Conservation (phyloP, 2,113 vertebrate genomes). For the Anoura caudifer region DNA sequence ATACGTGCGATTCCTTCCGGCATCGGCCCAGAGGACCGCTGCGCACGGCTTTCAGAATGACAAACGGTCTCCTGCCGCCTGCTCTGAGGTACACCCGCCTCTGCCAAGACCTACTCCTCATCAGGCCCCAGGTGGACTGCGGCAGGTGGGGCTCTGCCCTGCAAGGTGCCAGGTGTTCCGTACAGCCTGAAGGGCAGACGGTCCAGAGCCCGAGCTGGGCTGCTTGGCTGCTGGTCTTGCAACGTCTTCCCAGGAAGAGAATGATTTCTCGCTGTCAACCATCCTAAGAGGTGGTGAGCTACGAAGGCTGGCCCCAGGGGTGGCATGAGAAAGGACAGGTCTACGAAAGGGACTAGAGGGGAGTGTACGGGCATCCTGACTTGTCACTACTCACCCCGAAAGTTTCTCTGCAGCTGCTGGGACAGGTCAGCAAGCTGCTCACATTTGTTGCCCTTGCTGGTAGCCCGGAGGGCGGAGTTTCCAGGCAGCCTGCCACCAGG, state of each 20-base stretch:
- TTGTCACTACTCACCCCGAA: neutral
- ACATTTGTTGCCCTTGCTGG: neutral
- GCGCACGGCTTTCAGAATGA: neutral
- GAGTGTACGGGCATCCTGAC: rapidly evolving
- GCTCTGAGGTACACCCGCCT: too few relatives aligned
- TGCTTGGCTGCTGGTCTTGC: neutral
- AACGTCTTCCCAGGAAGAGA: slow-evolving; percentile 3
- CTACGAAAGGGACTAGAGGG: neutral
- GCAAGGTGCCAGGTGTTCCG: too few relatives aligned
- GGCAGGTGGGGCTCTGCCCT: too few relatives aligned
- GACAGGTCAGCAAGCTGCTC: neutral
- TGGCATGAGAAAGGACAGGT: neutral
- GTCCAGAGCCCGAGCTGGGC: neutral
- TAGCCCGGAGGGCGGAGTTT: neutral
- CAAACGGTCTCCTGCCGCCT: neutral
- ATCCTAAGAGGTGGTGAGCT: neutral
- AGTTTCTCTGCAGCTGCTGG: neutral
- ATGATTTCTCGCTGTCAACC: rapidly evolving
- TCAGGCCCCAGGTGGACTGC: too few relatives aligned
- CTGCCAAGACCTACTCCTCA: too few relatives aligned
- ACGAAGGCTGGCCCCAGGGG: rapidly evolving
- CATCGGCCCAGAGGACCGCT: neutral
- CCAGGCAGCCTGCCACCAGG: rapidly evolving
- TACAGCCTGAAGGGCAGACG: too few relatives aligned
- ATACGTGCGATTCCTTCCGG: neutral